Evolutionary conservation across 2,888 invertebrate genomes (phyloP).

Genomic region (Nemoura dubitans): DNA sequence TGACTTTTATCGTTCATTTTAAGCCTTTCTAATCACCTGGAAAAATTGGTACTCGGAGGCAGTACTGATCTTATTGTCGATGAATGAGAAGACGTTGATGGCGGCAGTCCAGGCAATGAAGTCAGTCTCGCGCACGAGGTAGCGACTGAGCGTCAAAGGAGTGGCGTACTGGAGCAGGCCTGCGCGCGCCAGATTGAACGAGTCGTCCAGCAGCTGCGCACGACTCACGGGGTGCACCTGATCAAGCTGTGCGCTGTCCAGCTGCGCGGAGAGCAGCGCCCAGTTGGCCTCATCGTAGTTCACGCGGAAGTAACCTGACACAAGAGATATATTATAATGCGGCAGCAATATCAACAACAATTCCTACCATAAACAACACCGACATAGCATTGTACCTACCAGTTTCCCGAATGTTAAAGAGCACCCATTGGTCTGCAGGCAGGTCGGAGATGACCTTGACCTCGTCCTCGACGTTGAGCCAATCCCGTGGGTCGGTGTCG

Average conservation of each 20-base stretch:
- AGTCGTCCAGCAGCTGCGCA: slow-evolving; percentile 78
- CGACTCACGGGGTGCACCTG: slow-evolving; percentile 69
- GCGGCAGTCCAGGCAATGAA: slow-evolving; percentile 75
- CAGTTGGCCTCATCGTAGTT: slow-evolving; percentile 70
- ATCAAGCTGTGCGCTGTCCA: slow-evolving; percentile 57
- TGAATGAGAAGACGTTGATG: slow-evolving; percentile 60
- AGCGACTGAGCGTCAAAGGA: slow-evolving; percentile 71
- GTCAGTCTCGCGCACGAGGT: slow-evolving; percentile 69
- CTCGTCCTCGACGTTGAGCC: slow-evolving; percentile 52
- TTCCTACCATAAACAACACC: too few species aligned
- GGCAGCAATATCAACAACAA: too few species aligned
- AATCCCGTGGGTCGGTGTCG: slow-evolving; percentile 53
- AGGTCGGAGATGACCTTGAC: slow-evolving; percentile 53
- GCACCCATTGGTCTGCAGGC: slow-evolving; percentile 62
- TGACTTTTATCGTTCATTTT: too few species aligned
- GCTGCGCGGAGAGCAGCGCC: slow-evolving; percentile 63
- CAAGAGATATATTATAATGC: too few species aligned
- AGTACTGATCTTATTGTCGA: slow-evolving; percentile 51
- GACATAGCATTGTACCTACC: too few species aligned
- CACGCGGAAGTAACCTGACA: slow-evolving; percentile 69
- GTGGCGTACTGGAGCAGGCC: slow-evolving; percentile 67
- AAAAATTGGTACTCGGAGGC: slow-evolving; percentile 41
- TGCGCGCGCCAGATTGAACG: slow-evolving; percentile 71
- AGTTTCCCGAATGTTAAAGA: slow-evolving; percentile 70
- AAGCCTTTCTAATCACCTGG: slow-evolving; percentile 17